Conservation (phyloP, 2,113 vertebrate genomes). For the Podiceps cristatus region DNA sequence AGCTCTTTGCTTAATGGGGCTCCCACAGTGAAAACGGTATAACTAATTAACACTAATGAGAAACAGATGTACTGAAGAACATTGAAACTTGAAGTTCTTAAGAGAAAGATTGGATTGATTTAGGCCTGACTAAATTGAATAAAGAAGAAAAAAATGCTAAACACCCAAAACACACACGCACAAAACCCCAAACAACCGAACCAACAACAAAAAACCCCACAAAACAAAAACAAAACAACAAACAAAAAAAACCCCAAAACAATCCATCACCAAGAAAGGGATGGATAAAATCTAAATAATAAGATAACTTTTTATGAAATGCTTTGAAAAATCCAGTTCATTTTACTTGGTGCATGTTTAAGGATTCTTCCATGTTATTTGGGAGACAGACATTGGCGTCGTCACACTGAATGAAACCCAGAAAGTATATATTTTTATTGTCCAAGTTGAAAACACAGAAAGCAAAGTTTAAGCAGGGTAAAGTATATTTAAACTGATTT, state of each 20-base stretch:
- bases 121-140: not conserved
- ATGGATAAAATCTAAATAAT: not conserved
- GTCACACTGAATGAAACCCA: not conserved
- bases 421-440: not conserved
- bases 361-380: not conserved
- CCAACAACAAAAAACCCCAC: no score
- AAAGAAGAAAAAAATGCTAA: not conserved
- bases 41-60: slow-evolving; percentile 49
- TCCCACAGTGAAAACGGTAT: slow-evolving; percentile 22
- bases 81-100: slow-evolving; percentile 11
- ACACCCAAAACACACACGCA: no score
- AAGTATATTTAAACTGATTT: not conserved
- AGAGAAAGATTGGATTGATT: slow-evolving; percentile 21
- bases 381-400: not conserved
- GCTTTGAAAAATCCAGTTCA: not conserved
- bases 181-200: no score
- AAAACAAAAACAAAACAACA: no score
- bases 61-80: slow-evolving; percentile 32
- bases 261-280: not conserved
- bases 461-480: not conserved
- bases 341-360: not conserved
- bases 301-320: not conserved
- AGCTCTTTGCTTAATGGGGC: slow-evolving; percentile 35
- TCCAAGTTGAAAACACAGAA: not conserved
- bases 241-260: no score